phyloP scores from a whole-genome alignment of 1,140 invertebrate genomes.

The Drosophila teissieri region DNA sequence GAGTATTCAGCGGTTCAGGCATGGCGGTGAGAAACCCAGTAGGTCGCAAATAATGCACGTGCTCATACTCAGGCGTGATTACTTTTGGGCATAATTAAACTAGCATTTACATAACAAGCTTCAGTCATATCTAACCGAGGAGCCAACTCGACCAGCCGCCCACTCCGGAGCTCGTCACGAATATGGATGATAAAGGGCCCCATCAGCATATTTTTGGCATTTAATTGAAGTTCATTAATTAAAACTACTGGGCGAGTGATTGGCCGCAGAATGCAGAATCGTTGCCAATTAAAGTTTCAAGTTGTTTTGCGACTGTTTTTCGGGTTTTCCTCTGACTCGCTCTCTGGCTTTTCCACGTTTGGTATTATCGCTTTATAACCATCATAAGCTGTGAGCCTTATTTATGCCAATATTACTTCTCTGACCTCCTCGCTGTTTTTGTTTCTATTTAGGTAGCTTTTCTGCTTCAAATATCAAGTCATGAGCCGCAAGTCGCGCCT shows the following conservation, averaged over 20 bases:
- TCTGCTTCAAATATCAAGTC: conserved; percentile 63
- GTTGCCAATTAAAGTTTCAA: too few species aligned
- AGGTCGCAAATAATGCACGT: conserved; percentile 68
- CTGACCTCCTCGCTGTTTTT: conserved; percentile 18
- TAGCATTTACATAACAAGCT: conserved; percentile 61
- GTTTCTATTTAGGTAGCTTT: conserved; percentile 11
- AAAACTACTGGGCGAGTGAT: conserved; percentile 43
- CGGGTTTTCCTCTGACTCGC: conserved; percentile 1
- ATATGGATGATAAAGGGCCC: conserved; percentile 18
- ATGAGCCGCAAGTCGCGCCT: conserved; percentile 55
- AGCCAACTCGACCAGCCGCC: conserved; percentile 38
- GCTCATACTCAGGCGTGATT: conserved; percentile 67
- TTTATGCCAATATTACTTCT: conserved; percentile 75
- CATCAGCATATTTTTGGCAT: conserved; percentile 59
- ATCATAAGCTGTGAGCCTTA: conserved; percentile 67
- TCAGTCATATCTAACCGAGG: conserved; percentile 34
- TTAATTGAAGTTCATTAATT: conserved; percentile 77
- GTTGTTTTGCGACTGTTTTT: conserved; percentile 34
- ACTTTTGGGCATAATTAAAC: conserved; percentile 81
- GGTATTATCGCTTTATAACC: conserved; percentile 68
- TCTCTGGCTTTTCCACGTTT: conserved; percentile 46
- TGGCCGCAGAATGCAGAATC: conserved; percentile 34
- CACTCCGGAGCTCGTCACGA: conserved; percentile 28
- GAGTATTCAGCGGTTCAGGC: background rate
- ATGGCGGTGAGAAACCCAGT: conserved; percentile 35